Evolutionary conservation across 2,113 vertebrate genomes (phyloP).

Genomic region (Albula goreensis): DNA sequence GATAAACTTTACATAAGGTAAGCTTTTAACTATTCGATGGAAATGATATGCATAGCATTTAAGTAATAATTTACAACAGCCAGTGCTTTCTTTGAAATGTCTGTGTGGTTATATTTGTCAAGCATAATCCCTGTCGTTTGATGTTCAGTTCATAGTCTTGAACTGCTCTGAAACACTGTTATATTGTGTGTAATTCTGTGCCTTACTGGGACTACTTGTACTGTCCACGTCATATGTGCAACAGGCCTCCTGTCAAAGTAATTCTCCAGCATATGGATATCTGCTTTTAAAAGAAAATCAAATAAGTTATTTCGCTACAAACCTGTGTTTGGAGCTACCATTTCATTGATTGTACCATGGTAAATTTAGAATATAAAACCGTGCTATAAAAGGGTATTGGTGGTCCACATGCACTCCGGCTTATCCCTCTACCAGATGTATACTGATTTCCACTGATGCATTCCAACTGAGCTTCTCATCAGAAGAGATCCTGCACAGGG

Average conservation of each 20-base stretch:
- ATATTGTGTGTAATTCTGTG: background rate
- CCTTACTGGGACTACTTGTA: background rate
- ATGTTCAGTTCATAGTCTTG: background rate
- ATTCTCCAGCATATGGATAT: background rate
- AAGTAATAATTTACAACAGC: background rate
- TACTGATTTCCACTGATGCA: conserved; percentile 21
- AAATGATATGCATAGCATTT: background rate
- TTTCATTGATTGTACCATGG: background rate
- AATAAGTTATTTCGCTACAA: conserved; percentile 14
- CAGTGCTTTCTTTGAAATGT: background rate
- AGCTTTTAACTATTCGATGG: background rate
- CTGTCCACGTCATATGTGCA: background rate
- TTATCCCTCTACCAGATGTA: conserved; percentile 34
- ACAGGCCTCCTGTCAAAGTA: background rate
- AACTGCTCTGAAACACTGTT: background rate
- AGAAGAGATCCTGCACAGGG: background rate
- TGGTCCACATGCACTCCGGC: background rate
- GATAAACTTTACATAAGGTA: too few species aligned
- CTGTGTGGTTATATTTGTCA: background rate
- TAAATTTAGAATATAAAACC: conserved; percentile 24
- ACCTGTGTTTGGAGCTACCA: background rate
- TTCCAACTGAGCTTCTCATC: background rate
- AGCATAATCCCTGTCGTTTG: background rate
- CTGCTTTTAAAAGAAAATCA: background rate
- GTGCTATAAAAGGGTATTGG: conserved; percentile 26